A percentile compares a stretch with the other conserved stretches of the same genome.
phyloP scores from a whole-genome alignment of 2,113 vertebrate genomes.

The Microtus ochrogaster region DNA sequence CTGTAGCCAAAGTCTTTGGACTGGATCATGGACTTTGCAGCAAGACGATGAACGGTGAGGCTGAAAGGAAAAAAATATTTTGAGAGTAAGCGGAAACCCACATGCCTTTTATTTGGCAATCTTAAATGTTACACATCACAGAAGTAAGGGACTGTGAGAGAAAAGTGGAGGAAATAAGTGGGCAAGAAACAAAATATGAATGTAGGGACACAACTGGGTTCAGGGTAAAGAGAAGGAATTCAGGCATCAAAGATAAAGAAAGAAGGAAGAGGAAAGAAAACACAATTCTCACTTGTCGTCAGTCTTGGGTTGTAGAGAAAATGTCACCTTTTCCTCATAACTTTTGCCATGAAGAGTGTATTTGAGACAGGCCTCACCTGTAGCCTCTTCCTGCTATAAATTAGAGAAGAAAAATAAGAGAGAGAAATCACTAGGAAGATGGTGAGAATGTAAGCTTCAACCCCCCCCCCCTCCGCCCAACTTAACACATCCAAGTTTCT shows the following conservation, averaged over 20 bases:
- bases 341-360: constrained; percentile 70
- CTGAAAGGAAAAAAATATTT: constrained; percentile 74
- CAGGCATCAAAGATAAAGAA: too few species aligned
- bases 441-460: neutral
- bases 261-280: neutral
- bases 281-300: constrained; percentile 73
- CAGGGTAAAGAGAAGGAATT: constrained; percentile 22
- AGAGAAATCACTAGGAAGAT: neutral
- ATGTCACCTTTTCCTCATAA: constrained; percentile 64
- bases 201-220: neutral
- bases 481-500: neutral
- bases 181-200: neutral
- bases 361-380: constrained; percentile 68
- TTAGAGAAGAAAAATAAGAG: neutral
- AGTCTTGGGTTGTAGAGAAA: constrained; percentile 67
- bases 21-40: constrained; percentile 87
- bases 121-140: neutral
- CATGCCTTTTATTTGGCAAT: rapidly evolving
- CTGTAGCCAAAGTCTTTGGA: constrained; percentile 81
- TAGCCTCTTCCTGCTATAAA: neutral
- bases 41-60: constrained; percentile 88
- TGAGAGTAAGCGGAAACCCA: neutral
- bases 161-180: neutral
- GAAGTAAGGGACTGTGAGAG: neutral
- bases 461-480: too few species aligned